Base-by-base conservation (phyloP, 2,797 vertebrate genomes). In the Natrix natrix region DNA sequence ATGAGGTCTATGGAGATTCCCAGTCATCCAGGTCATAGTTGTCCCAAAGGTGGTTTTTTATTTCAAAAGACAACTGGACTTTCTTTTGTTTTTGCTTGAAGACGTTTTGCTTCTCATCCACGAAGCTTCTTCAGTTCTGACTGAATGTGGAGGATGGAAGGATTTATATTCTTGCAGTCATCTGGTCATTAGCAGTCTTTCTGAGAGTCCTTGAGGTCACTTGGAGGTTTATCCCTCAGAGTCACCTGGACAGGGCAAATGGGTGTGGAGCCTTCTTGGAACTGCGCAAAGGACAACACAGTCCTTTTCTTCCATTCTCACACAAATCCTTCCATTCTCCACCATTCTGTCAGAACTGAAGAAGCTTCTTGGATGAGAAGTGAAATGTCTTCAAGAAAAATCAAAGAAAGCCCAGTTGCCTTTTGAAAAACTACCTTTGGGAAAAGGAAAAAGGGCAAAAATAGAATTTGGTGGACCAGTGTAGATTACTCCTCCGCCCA, bases 381-480 rank as follows among this genome's bases (percentile, higher is more conserved):
- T 4, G 11, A 66, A 66, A 66, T 1, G 4, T 66, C 63, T n/a
- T n/a, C 63, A 66, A n/a, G 63, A 12, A 66, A 66, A 66, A 66
- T 6, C 63, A 14, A n/a, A 66, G 28, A 14, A 66, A 66, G 63
- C 12, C 61, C 63, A 14, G 28, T n/a, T n/a, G 63, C 28, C 63
- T n/a, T n/a, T 66, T 66, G 11, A 66, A 14, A 69, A 17, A 66
- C 28, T 13, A n/a, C 28, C 63, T n/a, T 66, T 66, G 28, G 63
- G 63, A 78, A 91, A 74, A 16, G 92, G 95, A 55, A 91, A n/a
- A 55, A 28, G 66, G 59, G 22, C 37, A 37, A 56, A 26, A 52
- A 78, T 60, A 60, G 43, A 57, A 32, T 37, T 66, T 26, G 5
- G 8, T 16, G n/a, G 66, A 57, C 55, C 66, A 54, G 43, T 63